Evolutionary conservation across 2,888 invertebrate genomes (phyloP).

Genomic region (Drosophila picticornis): DNA sequence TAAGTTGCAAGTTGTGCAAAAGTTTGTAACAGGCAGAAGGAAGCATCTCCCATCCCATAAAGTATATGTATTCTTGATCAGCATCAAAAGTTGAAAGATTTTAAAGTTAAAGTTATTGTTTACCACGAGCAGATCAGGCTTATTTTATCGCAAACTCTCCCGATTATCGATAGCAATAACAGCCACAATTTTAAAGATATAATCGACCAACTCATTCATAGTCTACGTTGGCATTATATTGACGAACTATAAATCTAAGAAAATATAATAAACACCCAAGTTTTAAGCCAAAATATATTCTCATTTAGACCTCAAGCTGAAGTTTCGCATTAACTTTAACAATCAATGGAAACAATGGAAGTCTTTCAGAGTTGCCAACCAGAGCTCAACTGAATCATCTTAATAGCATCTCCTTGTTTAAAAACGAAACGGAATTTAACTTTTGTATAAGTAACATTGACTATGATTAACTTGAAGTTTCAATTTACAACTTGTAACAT

Average conservation of each 20-base stretch:
- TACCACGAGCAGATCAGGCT: background rate
- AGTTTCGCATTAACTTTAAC: background rate
- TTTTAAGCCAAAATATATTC: background rate
- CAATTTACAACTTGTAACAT: background rate
- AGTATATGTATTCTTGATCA: background rate
- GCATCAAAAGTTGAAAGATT: background rate
- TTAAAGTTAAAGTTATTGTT: background rate
- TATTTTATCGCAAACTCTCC: background rate
- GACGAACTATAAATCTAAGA: background rate
- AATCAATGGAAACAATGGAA: background rate
- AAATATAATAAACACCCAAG: background rate
- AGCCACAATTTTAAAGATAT: background rate
- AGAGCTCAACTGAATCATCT: no score
- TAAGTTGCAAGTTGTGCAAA: background rate
- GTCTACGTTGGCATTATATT: background rate
- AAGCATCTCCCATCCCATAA: accelerated
- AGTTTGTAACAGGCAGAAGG: background rate
- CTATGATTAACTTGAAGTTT: background rate
- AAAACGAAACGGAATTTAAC: background rate
- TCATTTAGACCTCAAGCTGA: background rate
- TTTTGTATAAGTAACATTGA: background rate
- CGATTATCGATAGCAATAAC: background rate
- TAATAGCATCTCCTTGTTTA: background rate
- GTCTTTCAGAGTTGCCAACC: background rate
- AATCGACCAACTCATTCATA: background rate